Base-by-base conservation (phyloP, 2,888 invertebrate genomes). In the Cyclophora punctaria region DNA sequence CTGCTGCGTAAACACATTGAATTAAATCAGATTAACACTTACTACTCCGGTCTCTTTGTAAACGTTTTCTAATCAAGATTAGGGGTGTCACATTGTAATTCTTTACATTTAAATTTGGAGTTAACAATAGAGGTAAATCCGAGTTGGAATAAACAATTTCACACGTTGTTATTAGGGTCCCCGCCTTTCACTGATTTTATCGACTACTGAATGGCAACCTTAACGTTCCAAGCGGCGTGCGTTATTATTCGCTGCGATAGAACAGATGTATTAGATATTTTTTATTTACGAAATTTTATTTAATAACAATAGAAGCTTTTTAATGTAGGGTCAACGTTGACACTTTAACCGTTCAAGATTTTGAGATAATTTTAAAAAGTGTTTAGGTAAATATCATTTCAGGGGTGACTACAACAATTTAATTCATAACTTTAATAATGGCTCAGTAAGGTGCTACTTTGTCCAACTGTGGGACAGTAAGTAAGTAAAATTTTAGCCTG, bases 11-110 rank as follows among this genome's bases (percentile, higher is more conserved):
- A 75, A 79, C 74, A 83, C 81, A 85, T 82, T 83, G 78, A 74
- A 78, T 79, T 75, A 81, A 83, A 86, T 86, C 85, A 82, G 87
- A 87, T 88, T 87, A 86, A 85, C 87, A 85, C 86, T 86, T 80
- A 80, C 73, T 73, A 72, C 74, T 75, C 72, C 60, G 71, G 69
- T 63, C 64, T 76, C 78, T 81, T 82, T 83, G 80, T 80, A 70
- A 78, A 69, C 74, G 72, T 71, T 73, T 75, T 76, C 71, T 74
- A 78, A 86, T 86, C 85, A 80, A 83, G 87, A 86, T 87, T 82
- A 80, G 84, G 72, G 78, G 83, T 75, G 75, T 79, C 73, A 78
- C 78, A 76, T 69, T 75, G 80, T 81, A 79, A 81, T 83, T 81
- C 77, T 81, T 81, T 80, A 78, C 77, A 79, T 80, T 80, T 76